Conservation (phyloP, 2,888 invertebrate species). For the Aproaerema taeniolella region DNA sequence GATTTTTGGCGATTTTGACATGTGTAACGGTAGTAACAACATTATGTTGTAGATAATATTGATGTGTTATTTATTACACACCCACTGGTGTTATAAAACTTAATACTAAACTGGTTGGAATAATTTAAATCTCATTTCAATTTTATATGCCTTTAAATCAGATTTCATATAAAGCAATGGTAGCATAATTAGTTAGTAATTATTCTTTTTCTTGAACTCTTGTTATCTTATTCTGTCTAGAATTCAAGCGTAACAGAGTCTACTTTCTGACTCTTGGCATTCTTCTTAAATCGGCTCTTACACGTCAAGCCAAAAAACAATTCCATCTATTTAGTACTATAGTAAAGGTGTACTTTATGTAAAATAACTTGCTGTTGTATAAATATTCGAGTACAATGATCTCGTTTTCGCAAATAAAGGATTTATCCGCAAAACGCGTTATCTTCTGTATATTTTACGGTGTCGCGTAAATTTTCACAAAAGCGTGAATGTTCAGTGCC, state of each 20-base stretch:
- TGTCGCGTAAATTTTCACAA: conserved; percentile 34
- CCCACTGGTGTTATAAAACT: conserved; percentile 7
- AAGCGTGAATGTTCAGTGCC: conserved; percentile 33
- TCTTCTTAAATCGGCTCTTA: no score
- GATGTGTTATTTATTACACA: conserved; percentile 1
- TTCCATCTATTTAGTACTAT: no score
- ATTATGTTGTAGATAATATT: conserved; percentile 2
- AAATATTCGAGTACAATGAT: conserved; percentile 23
- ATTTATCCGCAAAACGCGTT: conserved; percentile 28
- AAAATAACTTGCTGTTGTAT: not conserved
- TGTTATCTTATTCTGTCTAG: no score
- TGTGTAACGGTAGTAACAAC: conserved; percentile 10
- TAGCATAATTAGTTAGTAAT: no score
- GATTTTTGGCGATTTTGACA: conserved; percentile 11
- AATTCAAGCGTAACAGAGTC: no score
- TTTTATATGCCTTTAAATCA: no score
- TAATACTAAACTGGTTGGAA: not conserved
- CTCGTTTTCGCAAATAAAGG: conserved; percentile 27
- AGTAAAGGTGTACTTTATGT: no score
- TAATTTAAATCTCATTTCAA: not conserved
- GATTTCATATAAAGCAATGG: no score
- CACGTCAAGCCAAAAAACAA: no score
- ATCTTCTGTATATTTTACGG: conserved; percentile 35
- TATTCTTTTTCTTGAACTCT: no score
- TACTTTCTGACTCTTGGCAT: no score